Conservation (phyloP, 2,888 invertebrate species). For the Harpalus rubripes region DNA sequence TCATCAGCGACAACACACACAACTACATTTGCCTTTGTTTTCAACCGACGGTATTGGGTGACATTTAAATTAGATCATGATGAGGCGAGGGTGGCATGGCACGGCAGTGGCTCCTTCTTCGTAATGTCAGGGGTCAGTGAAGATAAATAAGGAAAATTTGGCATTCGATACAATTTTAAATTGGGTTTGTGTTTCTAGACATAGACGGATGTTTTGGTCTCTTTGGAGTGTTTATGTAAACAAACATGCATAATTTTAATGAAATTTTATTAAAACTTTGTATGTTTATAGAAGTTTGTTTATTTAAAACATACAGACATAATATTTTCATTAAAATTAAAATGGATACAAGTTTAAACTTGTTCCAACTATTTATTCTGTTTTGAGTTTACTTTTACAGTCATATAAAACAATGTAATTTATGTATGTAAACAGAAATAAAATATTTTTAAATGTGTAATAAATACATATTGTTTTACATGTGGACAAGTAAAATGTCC, state of each 20-base stretch:
- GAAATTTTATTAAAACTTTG: neutral
- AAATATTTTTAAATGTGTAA: neutral
- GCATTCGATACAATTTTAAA: too few species aligned
- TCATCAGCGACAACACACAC: neutral
- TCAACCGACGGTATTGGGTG: neutral
- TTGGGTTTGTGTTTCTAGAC: too few species aligned
- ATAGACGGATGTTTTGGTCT: too few species aligned
- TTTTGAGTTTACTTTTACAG: neutral
- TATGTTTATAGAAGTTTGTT: neutral
- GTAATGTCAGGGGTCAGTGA: neutral
- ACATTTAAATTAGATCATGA: conserved; percentile 28
- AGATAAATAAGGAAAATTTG: too few species aligned
- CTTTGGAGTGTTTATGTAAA: too few species aligned
- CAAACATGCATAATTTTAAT: too few species aligned
- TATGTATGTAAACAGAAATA: neutral
- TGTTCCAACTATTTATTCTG: neutral
- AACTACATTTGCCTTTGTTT: conserved; percentile 19
- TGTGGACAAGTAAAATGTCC: too few species aligned
- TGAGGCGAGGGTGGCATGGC: conserved; percentile 1
- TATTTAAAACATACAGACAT: neutral
- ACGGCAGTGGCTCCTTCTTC: neutral
- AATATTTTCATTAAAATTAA: neutral
- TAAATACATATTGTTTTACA: neutral
- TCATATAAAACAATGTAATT: neutral
- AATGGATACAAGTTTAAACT: neutral